Evolutionary conservation across 2,113 vertebrate genomes (phyloP).

Genomic region (Nerophis ophidion): DNA sequence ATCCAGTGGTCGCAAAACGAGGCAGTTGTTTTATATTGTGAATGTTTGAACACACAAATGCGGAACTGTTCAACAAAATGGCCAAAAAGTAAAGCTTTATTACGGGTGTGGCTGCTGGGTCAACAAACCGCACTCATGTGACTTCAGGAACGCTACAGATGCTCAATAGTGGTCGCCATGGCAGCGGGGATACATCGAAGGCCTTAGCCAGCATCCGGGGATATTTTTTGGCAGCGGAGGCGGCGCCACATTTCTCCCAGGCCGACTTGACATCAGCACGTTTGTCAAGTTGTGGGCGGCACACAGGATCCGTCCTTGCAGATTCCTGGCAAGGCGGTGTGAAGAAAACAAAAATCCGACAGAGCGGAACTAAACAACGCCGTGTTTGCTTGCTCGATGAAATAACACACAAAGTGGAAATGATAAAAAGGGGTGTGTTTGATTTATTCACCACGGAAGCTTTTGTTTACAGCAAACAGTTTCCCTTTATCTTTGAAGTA

Average conservation of each 20-base stretch:
- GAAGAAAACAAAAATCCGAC: constrained; percentile 31
- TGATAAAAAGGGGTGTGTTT: background rate
- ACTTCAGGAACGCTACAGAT: too few relatives aligned
- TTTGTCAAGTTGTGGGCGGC: constrained; percentile 24
- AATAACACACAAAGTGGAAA: constrained; percentile 4
- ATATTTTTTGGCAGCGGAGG: constrained; percentile 17
- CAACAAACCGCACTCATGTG: too few relatives aligned
- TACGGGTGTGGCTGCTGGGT: constrained; percentile 5
- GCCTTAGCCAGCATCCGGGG: background rate
- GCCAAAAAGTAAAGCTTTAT: background rate
- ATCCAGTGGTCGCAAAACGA: background rate
- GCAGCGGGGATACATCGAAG: too few relatives aligned
- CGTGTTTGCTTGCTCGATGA: constrained; percentile 22
- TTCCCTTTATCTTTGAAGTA: too few relatives aligned
- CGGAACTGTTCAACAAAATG: background rate
- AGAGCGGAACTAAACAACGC: constrained; percentile 37
- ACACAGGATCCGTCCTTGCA: constrained; percentile 1
- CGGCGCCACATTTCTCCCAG: constrained; percentile 19
- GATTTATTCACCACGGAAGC: constrained; percentile 9
- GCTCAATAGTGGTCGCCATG: too few relatives aligned
- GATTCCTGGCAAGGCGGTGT: constrained; percentile 22
- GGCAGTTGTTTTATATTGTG: background rate
- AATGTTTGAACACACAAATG: background rate
- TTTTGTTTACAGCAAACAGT: too few relatives aligned
- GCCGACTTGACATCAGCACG: constrained; percentile 20